phyloP scores from a whole-genome alignment of 2,113 vertebrate genomes.

The Hydropotes inermis region DNA sequence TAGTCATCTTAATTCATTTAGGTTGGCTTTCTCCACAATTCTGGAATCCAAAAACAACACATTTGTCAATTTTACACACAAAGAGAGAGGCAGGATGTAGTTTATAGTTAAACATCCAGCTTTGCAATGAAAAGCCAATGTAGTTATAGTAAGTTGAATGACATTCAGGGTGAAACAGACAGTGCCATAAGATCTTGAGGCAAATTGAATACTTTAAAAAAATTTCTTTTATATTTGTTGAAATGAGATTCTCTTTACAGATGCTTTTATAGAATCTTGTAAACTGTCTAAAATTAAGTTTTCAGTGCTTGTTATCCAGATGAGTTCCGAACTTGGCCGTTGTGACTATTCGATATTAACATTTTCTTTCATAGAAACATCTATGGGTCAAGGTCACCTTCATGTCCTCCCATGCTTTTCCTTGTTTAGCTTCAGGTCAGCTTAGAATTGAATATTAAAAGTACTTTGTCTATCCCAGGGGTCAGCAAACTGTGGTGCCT shows the following conservation, averaged over 20 bases:
- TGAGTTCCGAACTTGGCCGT: background rate
- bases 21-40: slow-evolving; percentile 77
- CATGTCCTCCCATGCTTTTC: background rate
- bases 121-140: slow-evolving; percentile 64
- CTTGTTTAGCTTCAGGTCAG: background rate
- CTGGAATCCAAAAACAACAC: slow-evolving; percentile 82
- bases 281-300: slow-evolving; percentile 39
- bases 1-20: slow-evolving; percentile 81
- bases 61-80: slow-evolving; percentile 76
- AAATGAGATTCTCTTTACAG: slow-evolving; percentile 48
- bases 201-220: slow-evolving; percentile 49
- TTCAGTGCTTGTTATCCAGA: background rate
- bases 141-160: slow-evolving; percentile 42
- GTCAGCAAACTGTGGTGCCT: background rate
- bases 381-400: background rate
- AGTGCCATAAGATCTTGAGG: slow-evolving; percentile 48
- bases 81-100: slow-evolving; percentile 76
- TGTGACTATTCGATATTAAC: background rate
- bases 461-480: background rate
- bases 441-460: slow-evolving; percentile 25
- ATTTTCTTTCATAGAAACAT: background rate
- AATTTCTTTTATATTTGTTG: slow-evolving; percentile 49
- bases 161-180: slow-evolving; percentile 52
- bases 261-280: background rate
- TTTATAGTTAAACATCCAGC: slow-evolving; percentile 72